Evolutionary conservation across 2,888 invertebrate species (phyloP).

Genomic region (Clostera curtula): DNA sequence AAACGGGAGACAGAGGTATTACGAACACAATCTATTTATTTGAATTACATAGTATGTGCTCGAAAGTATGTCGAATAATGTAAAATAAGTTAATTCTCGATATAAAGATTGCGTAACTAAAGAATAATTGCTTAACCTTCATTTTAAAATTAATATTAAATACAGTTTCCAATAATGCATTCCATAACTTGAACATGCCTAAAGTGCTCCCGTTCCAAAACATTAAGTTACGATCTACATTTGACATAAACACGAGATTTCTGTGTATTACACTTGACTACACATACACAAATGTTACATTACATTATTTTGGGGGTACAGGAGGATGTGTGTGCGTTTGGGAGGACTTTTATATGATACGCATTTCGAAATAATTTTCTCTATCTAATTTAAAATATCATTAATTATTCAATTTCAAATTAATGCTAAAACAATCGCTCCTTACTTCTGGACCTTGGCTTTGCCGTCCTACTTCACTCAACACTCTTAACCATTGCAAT

Average conservation of each 20-base stretch:
- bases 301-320: constrained; percentile 9
- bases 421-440: constrained; percentile 37
- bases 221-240: constrained; percentile 24
- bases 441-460: constrained; percentile 41
- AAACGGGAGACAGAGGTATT: constrained; percentile 22
- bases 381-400: constrained; percentile 50
- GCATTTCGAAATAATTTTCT: constrained; percentile 33
- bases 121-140: too few relatives aligned
- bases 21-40: too few relatives aligned
- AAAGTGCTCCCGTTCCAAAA: constrained; percentile 19
- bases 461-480: constrained; percentile 26
- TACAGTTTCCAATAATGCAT: too few relatives aligned
- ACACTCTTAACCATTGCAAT: constrained; percentile 13
- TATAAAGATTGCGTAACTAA: too few relatives aligned
- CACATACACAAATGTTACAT: constrained; percentile 13
- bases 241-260: constrained; percentile 23
- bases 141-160: too few relatives aligned
- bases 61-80: too few relatives aligned
- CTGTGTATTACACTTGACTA: constrained; percentile 17
- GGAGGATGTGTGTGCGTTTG: constrained; percentile 27
- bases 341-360: constrained; percentile 13
- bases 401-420: constrained; percentile 36
- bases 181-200: too few relatives aligned
- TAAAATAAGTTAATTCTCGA: too few relatives aligned
- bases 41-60: too few relatives aligned